A percentile compares a stretch with the other conserved stretches of the same genome.
These are phyloP conservation scores for Orius insidiosus DNA, from an alignment of 1,140 invertebrate species.

Conservation along the genomic window DNA sequence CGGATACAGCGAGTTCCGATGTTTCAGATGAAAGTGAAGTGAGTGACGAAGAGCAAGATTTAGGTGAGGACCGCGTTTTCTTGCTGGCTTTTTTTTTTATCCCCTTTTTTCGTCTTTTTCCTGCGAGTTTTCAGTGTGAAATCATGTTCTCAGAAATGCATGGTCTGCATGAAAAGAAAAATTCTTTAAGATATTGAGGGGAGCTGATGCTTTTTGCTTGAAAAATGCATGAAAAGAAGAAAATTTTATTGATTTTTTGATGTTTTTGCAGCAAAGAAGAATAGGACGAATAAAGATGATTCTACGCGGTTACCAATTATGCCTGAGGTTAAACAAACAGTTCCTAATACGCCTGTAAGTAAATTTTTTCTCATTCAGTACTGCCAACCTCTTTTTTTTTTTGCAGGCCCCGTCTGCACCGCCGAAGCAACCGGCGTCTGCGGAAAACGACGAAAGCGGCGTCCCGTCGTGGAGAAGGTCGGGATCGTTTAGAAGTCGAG, in stretches of 20 bases:
- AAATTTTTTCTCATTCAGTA: no score
- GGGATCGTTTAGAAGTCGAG: constrained; percentile 33
- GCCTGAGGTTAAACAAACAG: constrained; percentile 30
- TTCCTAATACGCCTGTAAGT: constrained; percentile 27
- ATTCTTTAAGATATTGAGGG: no score
- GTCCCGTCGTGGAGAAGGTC: constrained; percentile 41
- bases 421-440: constrained; percentile 29
- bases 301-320: constrained; percentile 27
- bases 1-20: constrained; percentile 15
- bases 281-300: constrained; percentile 38
- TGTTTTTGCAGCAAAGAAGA: constrained; percentile 42
- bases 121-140: background rate
- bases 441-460: constrained; percentile 30
- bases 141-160: no score
- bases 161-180: no score
- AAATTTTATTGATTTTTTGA: background rate
- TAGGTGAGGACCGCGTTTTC: constrained; percentile 10
- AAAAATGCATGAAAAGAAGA: background rate
- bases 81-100: background rate
- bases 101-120: constrained; percentile 3
- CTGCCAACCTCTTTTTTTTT: no score
- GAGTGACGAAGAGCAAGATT: constrained; percentile 7
- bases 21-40: constrained; percentile 13
- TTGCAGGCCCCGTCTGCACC: constrained; percentile 31
- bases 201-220: background rate